A percentile compares a stretch with the other conserved stretches of the same genome.
phyloP scores from a whole-genome alignment of 1,140 invertebrate species.

The Trigoniulus corallinus region DNA sequence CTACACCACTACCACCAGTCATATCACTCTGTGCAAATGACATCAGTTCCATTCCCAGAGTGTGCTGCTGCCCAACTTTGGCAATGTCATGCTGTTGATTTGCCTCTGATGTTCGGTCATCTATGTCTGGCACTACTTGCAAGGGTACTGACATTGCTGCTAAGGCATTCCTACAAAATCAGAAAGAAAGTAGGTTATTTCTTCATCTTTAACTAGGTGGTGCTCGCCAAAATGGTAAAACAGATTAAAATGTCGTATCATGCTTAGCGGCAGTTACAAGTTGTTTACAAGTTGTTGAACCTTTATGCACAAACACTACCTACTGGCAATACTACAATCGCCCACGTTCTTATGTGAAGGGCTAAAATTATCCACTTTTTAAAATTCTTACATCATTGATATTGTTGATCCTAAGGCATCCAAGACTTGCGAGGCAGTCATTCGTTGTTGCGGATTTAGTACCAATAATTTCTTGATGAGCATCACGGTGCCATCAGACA shows the following conservation, averaged over 20 bases:
- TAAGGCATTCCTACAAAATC: constrained; percentile 19
- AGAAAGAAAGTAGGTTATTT: no score
- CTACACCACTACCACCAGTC: no score
- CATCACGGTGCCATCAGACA: constrained; percentile 34
- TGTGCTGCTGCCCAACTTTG: no score
- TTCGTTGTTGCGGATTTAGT: constrained; percentile 35
- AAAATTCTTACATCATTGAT: constrained; percentile 24
- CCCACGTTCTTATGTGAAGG: no score
- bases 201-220: no score
- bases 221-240: no score
- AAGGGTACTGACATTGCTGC: constrained; percentile 13
- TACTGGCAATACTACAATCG: no score
- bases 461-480: constrained; percentile 39
- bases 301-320: not conserved
- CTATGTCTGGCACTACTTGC: constrained; percentile 22
- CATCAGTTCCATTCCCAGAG: no score
- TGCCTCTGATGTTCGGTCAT: constrained; percentile 12
- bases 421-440: constrained; percentile 41
- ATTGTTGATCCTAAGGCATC: constrained; percentile 32
- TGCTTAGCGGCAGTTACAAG: no score
- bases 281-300: no score
- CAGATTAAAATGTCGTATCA: no score
- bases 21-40: no score
- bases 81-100: not conserved
- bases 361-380: not conserved